A percentile compares a stretch with the other conserved stretches of the same genome.
phyloP scores from a whole-genome alignment of 2,888 invertebrate genomes.

The Blera fallax region DNA sequence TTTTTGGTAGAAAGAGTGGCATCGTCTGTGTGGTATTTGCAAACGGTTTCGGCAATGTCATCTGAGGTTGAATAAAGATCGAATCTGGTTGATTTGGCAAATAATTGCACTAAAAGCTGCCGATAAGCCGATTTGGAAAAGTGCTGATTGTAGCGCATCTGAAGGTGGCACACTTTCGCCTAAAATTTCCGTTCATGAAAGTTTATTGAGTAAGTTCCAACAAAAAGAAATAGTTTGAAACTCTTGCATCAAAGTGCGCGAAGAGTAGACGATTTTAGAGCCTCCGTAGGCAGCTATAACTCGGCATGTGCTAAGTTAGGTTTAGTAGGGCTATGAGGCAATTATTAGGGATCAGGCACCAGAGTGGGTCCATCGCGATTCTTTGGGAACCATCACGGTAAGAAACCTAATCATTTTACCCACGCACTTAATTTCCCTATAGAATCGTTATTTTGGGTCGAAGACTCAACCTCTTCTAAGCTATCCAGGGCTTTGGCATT shows the following conservation, averaged over 20 bases:
- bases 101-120: background rate
- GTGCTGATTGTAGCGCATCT: background rate
- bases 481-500: too few species aligned
- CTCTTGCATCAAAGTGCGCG: background rate
- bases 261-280: too few species aligned
- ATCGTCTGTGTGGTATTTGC: background rate
- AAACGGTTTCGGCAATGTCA: conserved; percentile 1
- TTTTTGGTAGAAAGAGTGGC: background rate
- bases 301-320: too few species aligned
- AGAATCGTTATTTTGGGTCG: too few species aligned
- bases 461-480: too few species aligned
- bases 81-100: background rate
- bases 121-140: background rate
- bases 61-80: background rate
- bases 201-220: background rate
- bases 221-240: background rate
- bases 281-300: too few species aligned
- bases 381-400: too few species aligned
- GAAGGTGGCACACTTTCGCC: conserved; percentile 13
- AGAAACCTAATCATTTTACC: too few species aligned
- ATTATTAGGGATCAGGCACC: too few species aligned
- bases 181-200: background rate
- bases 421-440: too few species aligned
- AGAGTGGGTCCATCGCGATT: too few species aligned
- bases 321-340: too few species aligned